phyloP scores from a whole-genome alignment of 2,113 vertebrate species.

The Sphaerodactylus townsendi region DNA sequence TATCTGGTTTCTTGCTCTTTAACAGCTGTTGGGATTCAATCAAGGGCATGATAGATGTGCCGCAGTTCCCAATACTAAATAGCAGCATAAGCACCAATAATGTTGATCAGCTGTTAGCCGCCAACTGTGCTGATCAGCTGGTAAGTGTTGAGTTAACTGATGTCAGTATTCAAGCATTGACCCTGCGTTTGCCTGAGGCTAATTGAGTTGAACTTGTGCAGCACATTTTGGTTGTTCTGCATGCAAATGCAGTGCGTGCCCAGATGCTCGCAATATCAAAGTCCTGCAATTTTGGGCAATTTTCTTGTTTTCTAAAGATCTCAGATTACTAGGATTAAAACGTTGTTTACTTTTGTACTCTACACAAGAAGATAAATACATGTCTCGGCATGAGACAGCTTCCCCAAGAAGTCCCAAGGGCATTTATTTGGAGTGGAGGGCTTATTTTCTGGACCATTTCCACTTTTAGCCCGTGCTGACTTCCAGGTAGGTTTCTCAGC shows the following conservation, averaged over 20 bases:
- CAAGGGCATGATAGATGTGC: slow-evolving; percentile 2
- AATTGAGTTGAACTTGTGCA: neutral
- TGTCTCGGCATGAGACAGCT: slow-evolving; percentile 23
- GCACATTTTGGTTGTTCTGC: neutral
- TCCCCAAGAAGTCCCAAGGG: neutral
- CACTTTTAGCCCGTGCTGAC: neutral
- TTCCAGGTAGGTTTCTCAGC: neutral
- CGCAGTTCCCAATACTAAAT: neutral
- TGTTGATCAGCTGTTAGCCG: slow-evolving; percentile 5
- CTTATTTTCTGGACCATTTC: neutral
- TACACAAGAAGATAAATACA: slow-evolving; percentile 2
- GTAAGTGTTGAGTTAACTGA: neutral
- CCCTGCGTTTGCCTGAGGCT: neutral
- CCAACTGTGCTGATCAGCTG: slow-evolving; percentile 8
- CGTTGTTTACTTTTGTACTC: slow-evolving; percentile 6
- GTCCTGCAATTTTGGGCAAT: slow-evolving; percentile 27
- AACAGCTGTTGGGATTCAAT: slow-evolving; percentile 19
- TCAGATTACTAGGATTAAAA: slow-evolving; percentile 26
- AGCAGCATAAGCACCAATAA: slow-evolving; percentile 7
- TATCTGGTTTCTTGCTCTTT: neutral
- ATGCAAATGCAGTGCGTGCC: neutral
- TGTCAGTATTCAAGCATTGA: neutral
- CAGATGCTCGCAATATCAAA: neutral
- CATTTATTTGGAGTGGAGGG: neutral
- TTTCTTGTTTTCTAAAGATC: slow-evolving; percentile 23